Evolutionary conservation across 1,140 invertebrate species (phyloP).

Genomic region (Drosophila miranda): DNA sequence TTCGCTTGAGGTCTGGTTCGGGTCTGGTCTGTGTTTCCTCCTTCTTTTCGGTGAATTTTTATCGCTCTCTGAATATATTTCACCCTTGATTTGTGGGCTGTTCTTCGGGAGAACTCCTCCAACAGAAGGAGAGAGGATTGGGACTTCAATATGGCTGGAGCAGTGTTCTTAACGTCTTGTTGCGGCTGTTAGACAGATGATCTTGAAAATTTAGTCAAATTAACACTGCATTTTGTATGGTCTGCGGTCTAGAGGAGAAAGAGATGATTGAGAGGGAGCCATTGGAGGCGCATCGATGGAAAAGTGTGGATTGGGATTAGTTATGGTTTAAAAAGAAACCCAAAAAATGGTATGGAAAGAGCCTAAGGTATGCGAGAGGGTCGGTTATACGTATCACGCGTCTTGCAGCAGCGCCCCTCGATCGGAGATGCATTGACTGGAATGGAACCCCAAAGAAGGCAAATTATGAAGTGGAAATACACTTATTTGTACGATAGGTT

Average conservation of each 20-base stretch:
- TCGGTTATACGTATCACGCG: no score
- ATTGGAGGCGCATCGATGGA: not conserved
- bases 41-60: slow-evolving; percentile 31
- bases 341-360: no score
- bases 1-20: slow-evolving; percentile 32
- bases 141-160: slow-evolving; percentile 7
- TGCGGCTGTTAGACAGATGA: slow-evolving; percentile 46
- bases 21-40: slow-evolving; percentile 11
- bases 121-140: slow-evolving; percentile 25
- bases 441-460: no score
- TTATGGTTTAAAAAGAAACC: no score
- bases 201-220: slow-evolving; percentile 67
- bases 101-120: slow-evolving; percentile 25
- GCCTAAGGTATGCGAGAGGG: no score
- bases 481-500: no score
- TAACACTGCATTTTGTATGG: slow-evolving; percentile 51
- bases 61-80: slow-evolving; percentile 72
- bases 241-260: no score
- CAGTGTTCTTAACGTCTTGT: slow-evolving; percentile 12
- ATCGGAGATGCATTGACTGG: no score
- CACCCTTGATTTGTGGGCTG: slow-evolving; percentile 70
- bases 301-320: no score
- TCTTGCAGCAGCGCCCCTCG: no score
- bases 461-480: no score
- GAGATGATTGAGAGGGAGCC: not conserved